Percentiles rank a stretch among this genome's conserved stretches.
phyloP scores from a whole-genome alignment of 2,797 vertebrate species.

The Catamblyrhynchus diadema region DNA sequence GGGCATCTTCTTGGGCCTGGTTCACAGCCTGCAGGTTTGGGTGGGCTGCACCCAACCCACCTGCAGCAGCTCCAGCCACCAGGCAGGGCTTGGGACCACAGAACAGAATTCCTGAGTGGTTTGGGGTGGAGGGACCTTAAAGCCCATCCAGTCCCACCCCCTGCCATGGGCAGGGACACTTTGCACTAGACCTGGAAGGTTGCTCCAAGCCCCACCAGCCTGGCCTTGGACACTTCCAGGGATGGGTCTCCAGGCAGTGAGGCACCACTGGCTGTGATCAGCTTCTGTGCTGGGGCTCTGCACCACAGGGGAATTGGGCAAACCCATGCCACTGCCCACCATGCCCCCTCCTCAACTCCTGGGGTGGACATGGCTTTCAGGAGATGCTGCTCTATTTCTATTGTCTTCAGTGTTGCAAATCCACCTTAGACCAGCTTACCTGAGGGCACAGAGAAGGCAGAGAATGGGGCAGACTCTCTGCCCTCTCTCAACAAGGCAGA shows the following conservation, averaged over 20 bases:
- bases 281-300: not conserved
- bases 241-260: not conserved
- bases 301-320: not conserved
- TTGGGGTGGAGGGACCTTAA: not conserved
- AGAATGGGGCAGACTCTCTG: not conserved
- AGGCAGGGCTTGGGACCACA: not conserved
- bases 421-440: not conserved
- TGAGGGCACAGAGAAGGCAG: not conserved
- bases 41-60: not conserved
- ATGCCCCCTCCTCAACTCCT: not conserved
- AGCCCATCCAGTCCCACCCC: too few species aligned
- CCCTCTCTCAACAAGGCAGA: not conserved
- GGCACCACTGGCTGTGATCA: not conserved
- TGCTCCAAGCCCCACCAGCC: not conserved
- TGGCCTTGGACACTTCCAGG: not conserved
- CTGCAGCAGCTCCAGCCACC: not conserved
- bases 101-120: not conserved
- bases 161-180: not conserved
- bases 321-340: not conserved
- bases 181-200: not conserved
- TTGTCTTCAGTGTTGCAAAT: not conserved
- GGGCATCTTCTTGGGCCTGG: rapidly evolving
- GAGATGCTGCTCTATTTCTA: not conserved
- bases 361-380: not conserved
- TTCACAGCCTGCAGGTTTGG: not conserved